These are phyloP conservation scores for Mythimna impura DNA, from an alignment of 2,888 invertebrate genomes.

Conservation along the genomic window DNA sequence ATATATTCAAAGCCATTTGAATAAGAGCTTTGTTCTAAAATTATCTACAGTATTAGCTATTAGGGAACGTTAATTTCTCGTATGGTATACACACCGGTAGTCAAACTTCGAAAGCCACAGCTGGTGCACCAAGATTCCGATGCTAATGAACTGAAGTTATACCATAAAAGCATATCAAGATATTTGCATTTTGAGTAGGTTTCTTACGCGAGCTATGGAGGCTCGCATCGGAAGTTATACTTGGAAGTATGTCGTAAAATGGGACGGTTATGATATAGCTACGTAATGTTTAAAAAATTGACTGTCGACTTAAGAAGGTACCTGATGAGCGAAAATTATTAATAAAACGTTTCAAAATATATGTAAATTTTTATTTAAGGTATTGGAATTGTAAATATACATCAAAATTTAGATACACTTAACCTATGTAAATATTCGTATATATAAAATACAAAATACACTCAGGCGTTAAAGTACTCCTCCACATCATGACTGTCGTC, in stretches of 20 bases:
- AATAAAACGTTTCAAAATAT: no score
- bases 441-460: no score
- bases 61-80: conserved; percentile 55
- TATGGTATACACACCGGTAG: conserved; percentile 44
- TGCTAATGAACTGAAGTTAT: conserved; percentile 68
- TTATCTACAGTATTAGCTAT: conserved; percentile 40
- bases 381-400: no score
- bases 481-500: no score
- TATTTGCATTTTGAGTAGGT: conserved; percentile 64
- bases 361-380: no score
- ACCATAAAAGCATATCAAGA: conserved; percentile 64
- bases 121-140: conserved; percentile 64
- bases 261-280: conserved; percentile 14
- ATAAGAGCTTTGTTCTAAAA: conserved; percentile 42
- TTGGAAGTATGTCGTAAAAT: conserved; percentile 36
- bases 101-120: conserved; percentile 62
- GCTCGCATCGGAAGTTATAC: conserved; percentile 25
- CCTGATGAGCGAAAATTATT: not conserved
- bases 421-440: no score
- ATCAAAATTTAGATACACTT: no score
- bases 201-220: conserved; percentile 35
- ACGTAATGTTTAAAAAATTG: conserved; percentile 4
- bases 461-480: no score
- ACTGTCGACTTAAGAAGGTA: not conserved
- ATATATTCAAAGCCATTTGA: conserved; percentile 41